phyloP scores from a whole-genome alignment of 2,113 vertebrate species.

The Aldabrachelys gigantea region DNA sequence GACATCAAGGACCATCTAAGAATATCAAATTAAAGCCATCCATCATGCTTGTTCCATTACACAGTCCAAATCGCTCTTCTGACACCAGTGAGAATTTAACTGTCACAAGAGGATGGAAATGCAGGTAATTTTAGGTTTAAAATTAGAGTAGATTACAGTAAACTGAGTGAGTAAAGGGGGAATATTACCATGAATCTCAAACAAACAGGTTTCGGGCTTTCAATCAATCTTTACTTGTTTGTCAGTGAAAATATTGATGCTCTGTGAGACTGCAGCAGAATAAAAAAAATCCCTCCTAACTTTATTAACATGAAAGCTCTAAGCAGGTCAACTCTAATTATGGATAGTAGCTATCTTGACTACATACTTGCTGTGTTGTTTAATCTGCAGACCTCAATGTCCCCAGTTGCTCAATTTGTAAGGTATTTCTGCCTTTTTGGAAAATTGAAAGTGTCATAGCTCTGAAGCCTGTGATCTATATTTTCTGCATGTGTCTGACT shows the following conservation, averaged over 20 bases:
- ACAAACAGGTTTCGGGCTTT: constrained; percentile 46
- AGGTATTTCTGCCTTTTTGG: neutral
- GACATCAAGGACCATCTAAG: constrained; percentile 75
- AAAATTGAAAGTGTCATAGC: neutral
- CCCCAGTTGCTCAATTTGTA: neutral
- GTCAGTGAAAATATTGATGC: constrained; percentile 60
- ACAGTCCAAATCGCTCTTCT: constrained; percentile 64
- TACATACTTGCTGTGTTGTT: constrained; percentile 26
- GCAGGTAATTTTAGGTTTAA: constrained; percentile 35
- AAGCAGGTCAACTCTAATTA: constrained; percentile 54
- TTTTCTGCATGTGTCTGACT: neutral
- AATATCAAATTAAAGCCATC: constrained; percentile 83
- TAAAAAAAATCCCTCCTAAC: constrained; percentile 15
- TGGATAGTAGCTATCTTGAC: constrained; percentile 29
- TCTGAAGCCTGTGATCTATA: neutral
- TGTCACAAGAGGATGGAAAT: constrained; percentile 54
- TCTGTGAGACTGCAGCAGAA: constrained; percentile 44
- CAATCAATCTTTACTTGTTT: constrained; percentile 63
- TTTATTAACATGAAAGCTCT: constrained; percentile 54
- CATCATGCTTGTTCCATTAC: constrained; percentile 75
- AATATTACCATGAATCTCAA: constrained; percentile 34
- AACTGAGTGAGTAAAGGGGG: constrained; percentile 60
- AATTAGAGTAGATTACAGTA: constrained; percentile 73
- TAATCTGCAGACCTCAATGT: neutral
- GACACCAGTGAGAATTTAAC: constrained; percentile 72